A percentile compares a stretch with the other conserved stretches of the same genome.
Conservation (phyloP, 2,797 vertebrate genomes). For the Mallotus villosus region DNA sequence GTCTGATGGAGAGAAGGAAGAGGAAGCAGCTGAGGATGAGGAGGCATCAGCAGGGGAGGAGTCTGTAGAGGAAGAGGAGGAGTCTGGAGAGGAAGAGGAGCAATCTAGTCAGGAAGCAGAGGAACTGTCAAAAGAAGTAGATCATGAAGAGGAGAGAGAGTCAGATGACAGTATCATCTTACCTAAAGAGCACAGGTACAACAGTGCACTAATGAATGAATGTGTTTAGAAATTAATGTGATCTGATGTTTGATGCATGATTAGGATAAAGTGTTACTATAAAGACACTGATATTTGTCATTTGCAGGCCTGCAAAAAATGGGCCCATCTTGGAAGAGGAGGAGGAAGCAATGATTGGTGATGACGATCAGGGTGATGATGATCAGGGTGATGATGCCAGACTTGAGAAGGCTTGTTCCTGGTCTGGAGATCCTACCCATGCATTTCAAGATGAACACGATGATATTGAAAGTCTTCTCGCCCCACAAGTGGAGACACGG, state of each 20-base stretch:
- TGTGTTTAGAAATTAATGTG: background rate
- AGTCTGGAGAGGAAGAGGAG: constrained; percentile 25
- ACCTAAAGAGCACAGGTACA: constrained; percentile 56
- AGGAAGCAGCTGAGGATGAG: constrained; percentile 19
- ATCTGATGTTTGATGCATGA: background rate
- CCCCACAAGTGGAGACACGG: constrained; percentile 56
- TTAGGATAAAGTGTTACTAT: constrained; percentile 24
- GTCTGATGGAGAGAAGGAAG: constrained; percentile 16
- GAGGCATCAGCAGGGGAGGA: constrained; percentile 12
- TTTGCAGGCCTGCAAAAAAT: background rate
- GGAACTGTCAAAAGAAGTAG: background rate
- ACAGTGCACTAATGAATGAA: too few species aligned
- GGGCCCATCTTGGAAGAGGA: background rate
- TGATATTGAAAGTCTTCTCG: constrained; percentile 69
- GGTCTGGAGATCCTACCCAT: constrained; percentile 31
- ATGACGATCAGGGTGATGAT: constrained; percentile 5
- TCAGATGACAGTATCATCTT: constrained; percentile 67
- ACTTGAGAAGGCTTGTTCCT: constrained; percentile 31
- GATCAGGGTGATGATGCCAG: constrained; percentile 43
- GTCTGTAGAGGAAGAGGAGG: constrained; percentile 8
- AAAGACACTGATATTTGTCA: constrained; percentile 22
- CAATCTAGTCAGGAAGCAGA: constrained; percentile 8
- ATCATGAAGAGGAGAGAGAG: constrained; percentile 46
- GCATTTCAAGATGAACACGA: constrained; percentile 48
- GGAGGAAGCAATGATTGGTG: background rate